Conservation (phyloP, 2,888 invertebrate species). For the Azorinus chamasolen region DNA sequence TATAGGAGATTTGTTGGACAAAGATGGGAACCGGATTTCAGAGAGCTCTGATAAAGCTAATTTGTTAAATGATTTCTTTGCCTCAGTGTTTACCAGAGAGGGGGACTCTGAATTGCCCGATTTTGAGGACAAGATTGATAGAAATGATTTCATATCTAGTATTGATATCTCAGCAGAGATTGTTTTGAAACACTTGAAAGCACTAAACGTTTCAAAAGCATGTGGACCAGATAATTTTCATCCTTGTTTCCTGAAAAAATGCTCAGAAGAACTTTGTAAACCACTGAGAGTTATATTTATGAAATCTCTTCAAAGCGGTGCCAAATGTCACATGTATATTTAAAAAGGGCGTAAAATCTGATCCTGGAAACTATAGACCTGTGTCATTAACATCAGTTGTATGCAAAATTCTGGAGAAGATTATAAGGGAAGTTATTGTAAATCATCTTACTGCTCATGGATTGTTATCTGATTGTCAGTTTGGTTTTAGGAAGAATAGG, state of each 20-base stretch:
- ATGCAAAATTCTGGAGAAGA: conserved; percentile 10
- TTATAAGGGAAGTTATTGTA: conserved; percentile 14
- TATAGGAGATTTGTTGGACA: conserved; percentile 6
- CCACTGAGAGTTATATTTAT: conserved; percentile 8
- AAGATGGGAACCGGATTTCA: conserved; percentile 12
- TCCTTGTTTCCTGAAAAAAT: conserved; percentile 21
- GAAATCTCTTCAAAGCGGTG: conserved; percentile 2
- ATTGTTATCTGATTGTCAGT: conserved; percentile 18
- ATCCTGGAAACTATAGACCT: conserved; percentile 26
- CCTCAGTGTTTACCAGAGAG: conserved; percentile 19
- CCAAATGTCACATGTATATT: conserved; percentile 25
- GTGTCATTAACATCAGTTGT: conserved; percentile 14
- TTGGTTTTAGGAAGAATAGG: conserved; percentile 8
- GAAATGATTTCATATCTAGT: not conserved
- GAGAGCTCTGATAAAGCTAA: conserved; percentile 5
- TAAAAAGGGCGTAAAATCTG: conserved; percentile 17
- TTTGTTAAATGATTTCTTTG: conserved; percentile 20
- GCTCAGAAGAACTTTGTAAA: conserved; percentile 2
- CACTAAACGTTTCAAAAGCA: conserved; percentile 17
- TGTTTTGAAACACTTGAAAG: conserved; percentile 8
- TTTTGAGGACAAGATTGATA: conserved; percentile 8
- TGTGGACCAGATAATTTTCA: conserved; percentile 24
- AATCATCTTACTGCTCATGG: conserved; percentile 1
- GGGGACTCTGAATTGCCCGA: conserved; percentile 14
- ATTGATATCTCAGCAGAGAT: conserved; percentile 7